phyloP scores from a whole-genome alignment of 2,797 vertebrate genomes.

The Thaleichthys pacificus region DNA sequence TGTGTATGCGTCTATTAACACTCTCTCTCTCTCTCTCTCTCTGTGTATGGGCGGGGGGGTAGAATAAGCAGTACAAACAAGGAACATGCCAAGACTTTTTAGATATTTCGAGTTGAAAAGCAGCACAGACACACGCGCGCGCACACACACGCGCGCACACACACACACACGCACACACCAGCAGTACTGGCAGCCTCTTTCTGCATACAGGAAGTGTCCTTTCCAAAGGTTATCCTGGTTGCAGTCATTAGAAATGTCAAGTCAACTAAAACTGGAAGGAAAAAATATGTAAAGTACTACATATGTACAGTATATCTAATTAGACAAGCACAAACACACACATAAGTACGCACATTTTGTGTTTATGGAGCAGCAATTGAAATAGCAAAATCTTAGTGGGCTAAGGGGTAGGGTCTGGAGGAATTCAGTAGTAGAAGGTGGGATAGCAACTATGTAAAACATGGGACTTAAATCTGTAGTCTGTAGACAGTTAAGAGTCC shows the following conservation, averaged over 20 bases:
- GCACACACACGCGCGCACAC: background rate
- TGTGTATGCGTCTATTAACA: constrained; percentile 21
- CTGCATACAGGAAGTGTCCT: constrained; percentile 43
- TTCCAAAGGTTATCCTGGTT: constrained; percentile 51
- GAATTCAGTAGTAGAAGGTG: too few relatives aligned
- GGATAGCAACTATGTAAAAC: too few relatives aligned
- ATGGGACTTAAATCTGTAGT: too few relatives aligned
- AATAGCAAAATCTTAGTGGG: too few relatives aligned
- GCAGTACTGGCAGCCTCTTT: background rate
- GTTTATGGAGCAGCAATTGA: background rate
- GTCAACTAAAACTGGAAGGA: constrained; percentile 50
- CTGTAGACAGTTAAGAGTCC: too few relatives aligned
- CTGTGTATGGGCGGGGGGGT: background rate
- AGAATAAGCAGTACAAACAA: background rate
- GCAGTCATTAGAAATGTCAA: constrained; percentile 52
- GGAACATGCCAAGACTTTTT: too few relatives aligned
- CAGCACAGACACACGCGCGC: background rate
- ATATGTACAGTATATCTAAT: constrained; percentile 11
- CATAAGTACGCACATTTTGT: background rate
- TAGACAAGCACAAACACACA: constrained; percentile 16
- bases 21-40: background rate
- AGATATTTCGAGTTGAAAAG: too few relatives aligned
- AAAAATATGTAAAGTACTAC: constrained; percentile 36
- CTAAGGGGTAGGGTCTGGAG: too few relatives aligned
- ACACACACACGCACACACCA: constrained; percentile 6